These are phyloP conservation scores for Notodonta dromedarius DNA, from an alignment of 2,888 invertebrate genomes.

Conservation along the genomic window DNA sequence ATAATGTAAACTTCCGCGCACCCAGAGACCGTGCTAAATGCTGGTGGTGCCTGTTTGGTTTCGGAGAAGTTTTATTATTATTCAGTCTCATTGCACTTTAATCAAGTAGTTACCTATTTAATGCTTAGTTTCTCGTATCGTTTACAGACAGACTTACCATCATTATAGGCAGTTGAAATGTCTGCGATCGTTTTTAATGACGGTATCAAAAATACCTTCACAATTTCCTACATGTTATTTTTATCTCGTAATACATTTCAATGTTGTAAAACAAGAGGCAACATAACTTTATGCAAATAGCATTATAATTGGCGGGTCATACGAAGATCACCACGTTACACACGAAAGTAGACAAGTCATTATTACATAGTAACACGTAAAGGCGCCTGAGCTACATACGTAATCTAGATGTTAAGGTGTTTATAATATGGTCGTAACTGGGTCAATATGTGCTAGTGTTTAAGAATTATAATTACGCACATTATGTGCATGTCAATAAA, in stretches of 20 bases:
- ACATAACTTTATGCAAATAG: constrained; percentile 54
- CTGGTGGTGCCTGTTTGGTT: too few species aligned
- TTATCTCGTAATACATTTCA: neutral
- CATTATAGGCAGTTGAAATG: too few species aligned
- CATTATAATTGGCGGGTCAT: constrained; percentile 59
- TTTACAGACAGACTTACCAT: too few species aligned
- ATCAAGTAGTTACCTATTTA: too few species aligned
- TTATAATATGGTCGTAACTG: constrained; percentile 11
- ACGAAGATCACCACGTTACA: constrained; percentile 39
- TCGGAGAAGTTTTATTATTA: too few species aligned
- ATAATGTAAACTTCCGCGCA: too few species aligned
- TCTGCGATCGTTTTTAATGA: too few species aligned
- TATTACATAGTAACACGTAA: constrained; percentile 30
- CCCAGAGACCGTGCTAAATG: too few species aligned
- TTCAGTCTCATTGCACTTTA: too few species aligned
- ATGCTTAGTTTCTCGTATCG: too few species aligned
- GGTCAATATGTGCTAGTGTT: constrained; percentile 22
- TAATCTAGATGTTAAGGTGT: constrained; percentile 16
- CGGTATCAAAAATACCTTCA: too few species aligned
- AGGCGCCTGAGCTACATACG: constrained; percentile 16
- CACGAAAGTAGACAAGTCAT: constrained; percentile 35
- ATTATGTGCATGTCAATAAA: neutral
- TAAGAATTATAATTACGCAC: neutral
- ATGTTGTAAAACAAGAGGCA: neutral
- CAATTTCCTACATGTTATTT: constrained; percentile 10